Percentiles rank a stretch among this genome's conserved stretches.
phyloP scores from a whole-genome alignment of 2,888 invertebrate species.

The Synanthedon formicaeformis region DNA sequence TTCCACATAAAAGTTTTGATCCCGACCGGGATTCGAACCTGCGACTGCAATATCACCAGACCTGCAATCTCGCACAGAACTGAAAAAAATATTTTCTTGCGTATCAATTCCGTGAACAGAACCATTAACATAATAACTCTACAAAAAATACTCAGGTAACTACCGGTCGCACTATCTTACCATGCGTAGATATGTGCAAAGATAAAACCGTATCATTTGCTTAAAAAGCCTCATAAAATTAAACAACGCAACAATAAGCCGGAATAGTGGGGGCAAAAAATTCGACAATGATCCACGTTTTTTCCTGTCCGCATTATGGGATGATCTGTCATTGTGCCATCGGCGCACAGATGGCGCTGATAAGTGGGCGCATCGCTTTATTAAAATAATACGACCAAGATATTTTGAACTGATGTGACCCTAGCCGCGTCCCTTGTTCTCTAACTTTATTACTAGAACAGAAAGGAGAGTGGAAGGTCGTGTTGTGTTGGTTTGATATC shows the following conservation, averaged over 20 bases:
- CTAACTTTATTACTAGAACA: background rate
- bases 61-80: too few relatives aligned
- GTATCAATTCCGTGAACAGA: too few relatives aligned
- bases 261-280: conserved; percentile 49
- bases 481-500: conserved; percentile 21
- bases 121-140: background rate
- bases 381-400: conserved; percentile 46
- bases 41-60: too few relatives aligned
- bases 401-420: conserved; percentile 17
- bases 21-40: too few relatives aligned
- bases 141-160: conserved; percentile 2
- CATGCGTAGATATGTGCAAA: conserved; percentile 34
- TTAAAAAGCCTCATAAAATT: conserved; percentile 67
- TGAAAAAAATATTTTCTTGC: too few relatives aligned
- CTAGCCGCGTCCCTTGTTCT: background rate
- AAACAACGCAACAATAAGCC: conserved; percentile 58
- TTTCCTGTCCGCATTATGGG: conserved; percentile 60
- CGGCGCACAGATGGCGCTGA: conserved; percentile 57
- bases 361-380: conserved; percentile 58
- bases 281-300: conserved; percentile 33
- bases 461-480: conserved; percentile 24
- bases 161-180: conserved; percentile 20
- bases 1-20: too few relatives aligned
- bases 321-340: conserved; percentile 63
- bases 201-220: conserved; percentile 69